A percentile compares a stretch with the other conserved stretches of the same genome.
Evolutionary conservation across 1,140 invertebrate genomes (phyloP).

Genomic region (Arion vulgaris): DNA sequence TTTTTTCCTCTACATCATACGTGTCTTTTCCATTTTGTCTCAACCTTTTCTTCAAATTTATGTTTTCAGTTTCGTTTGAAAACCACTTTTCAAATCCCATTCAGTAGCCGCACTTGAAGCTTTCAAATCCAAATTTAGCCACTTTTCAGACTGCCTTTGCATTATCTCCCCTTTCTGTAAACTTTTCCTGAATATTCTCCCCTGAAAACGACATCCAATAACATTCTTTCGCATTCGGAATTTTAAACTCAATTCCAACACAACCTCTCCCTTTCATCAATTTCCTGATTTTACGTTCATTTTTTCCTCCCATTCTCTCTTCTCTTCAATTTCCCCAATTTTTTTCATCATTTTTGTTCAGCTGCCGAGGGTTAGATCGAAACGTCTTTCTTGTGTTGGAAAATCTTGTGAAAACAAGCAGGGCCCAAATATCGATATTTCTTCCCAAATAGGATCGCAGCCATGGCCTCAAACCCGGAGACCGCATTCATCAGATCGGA

Average conservation of each 20-base stretch:
- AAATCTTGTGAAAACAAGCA: slow-evolving; percentile 11
- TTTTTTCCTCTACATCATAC: no score
- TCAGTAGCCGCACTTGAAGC: neutral
- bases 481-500: slow-evolving; percentile 22
- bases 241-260: slow-evolving; percentile 2
- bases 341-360: neutral
- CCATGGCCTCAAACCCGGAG: neutral
- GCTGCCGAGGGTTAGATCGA: neutral
- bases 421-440: slow-evolving; percentile 10
- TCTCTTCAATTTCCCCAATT: neutral
- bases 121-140: neutral
- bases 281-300: neutral
- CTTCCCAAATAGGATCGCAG: neutral
- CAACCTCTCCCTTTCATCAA: neutral
- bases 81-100: slow-evolving; percentile 5
- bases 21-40: no score
- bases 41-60: no score
- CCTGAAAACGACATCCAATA: neutral
- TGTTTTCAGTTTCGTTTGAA: neutral
- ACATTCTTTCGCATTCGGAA: neutral
- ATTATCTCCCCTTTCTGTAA: neutral
- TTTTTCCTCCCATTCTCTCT: neutral
- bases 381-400: neutral
- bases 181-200: neutral
- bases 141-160: neutral